Base-by-base conservation (phyloP, 2,113 vertebrate species). In the Lutjanus erythropterus region DNA sequence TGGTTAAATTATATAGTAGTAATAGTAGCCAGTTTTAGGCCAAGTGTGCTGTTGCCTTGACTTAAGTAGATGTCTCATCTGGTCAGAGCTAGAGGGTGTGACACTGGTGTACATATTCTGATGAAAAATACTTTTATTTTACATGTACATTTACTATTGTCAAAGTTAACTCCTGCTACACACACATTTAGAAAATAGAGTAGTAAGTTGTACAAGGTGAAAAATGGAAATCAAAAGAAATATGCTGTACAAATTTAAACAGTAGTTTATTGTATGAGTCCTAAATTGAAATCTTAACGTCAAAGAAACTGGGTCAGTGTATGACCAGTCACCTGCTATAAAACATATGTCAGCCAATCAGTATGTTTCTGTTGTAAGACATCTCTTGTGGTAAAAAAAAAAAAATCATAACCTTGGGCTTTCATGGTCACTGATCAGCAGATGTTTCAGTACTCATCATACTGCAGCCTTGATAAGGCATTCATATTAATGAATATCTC, bases 401-500 rank as follows among this genome's bases (percentile, higher is more conserved):
- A 16, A 53, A 16, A 21, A 37, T 60, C 56, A 7, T 37, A 60
- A 80, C 14, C 18, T 42, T 60, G 11, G 12, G 29, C 50, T 61
- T 25, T 37, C n/a, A 44, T 5, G 33, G 29, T 55, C 9, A 23
- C 27, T 15, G 6, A 77, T 37, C 25, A 31, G 50, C 33, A 1
- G 0, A 35, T 12, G 33, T 49, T 55, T 73, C 15, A 33, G 25
- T 56, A 44, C 31, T 55, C 53, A 68, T 11, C 4, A 37, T 6
- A 29, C 33, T 0, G 3, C 27, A 23, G 16, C 7, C 10, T 39
- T 33, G 6, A 67, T 44, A 29, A 52, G 3, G 2, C 6, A 37
- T 67, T 25, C 14, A 12, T 52, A 68, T 60, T 53, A 77, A 80
- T 70, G 29, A 65, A 55, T 35, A 50, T 75, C 37, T 35, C 68